Percentiles rank a stretch among this genome's conserved stretches.
These are phyloP conservation scores for Musca vetustissima DNA, from an alignment of 1,140 invertebrate genomes.

Conservation along the genomic window DNA sequence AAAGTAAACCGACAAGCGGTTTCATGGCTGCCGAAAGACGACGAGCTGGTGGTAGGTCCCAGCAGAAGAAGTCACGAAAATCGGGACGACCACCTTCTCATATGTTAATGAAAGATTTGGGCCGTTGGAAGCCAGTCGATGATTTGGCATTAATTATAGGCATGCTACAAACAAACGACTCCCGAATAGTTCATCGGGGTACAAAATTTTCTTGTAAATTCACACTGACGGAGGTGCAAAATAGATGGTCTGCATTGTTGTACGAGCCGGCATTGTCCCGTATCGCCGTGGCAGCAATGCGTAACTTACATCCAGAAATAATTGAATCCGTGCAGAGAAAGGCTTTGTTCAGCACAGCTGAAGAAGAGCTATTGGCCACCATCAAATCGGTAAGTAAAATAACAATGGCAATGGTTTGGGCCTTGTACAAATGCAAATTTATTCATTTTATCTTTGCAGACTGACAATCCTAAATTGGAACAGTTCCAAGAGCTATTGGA, in stretches of 20 bases:
- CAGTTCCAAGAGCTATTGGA: slow-evolving; percentile 86
- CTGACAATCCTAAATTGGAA: slow-evolving; percentile 67
- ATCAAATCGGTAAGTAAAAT: slow-evolving; percentile 73
- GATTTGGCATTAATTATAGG: slow-evolving; percentile 91
- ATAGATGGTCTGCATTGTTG: slow-evolving; percentile 92
- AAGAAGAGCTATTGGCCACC: slow-evolving; percentile 84
- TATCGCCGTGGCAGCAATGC: slow-evolving; percentile 87
- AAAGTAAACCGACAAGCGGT: slow-evolving; percentile 12
- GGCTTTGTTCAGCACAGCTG: slow-evolving; percentile 85
- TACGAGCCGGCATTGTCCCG: slow-evolving; percentile 88
- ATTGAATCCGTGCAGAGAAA: slow-evolving; percentile 83
- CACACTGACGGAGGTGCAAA: slow-evolving; percentile 89
- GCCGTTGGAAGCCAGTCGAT: slow-evolving; percentile 96
- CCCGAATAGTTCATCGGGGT: slow-evolving; percentile 83
- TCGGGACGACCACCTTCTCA: slow-evolving; percentile 66
- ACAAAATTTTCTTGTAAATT: slow-evolving; percentile 96
- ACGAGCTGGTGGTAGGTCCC: slow-evolving; percentile 39
- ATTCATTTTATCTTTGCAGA: slow-evolving; percentile 29
- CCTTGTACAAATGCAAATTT: not conserved
- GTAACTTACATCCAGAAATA: slow-evolving; percentile 89
- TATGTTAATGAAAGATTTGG: slow-evolving; percentile 79
- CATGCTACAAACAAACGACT: slow-evolving; percentile 89
- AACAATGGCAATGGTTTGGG: not conserved
- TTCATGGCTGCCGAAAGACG: slow-evolving; percentile 31
- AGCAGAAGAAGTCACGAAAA: slow-evolving; percentile 57